Evolutionary conservation across 2,113 vertebrate genomes (phyloP).

Genomic region (Ginglymostoma cirratum): DNA sequence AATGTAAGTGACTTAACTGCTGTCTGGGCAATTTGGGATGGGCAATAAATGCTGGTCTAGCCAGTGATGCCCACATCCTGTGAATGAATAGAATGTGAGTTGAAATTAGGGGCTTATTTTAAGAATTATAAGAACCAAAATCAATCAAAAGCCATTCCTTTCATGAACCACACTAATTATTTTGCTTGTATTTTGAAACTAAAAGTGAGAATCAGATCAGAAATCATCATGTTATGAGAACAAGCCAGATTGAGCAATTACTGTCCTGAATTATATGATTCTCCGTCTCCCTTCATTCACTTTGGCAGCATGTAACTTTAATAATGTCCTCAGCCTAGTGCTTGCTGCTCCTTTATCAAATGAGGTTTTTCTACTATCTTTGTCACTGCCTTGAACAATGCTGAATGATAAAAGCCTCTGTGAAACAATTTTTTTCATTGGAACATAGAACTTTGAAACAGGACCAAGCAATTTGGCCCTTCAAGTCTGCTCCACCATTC

Average conservation of each 20-base stretch:
- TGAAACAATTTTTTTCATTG: background rate
- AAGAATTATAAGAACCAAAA: background rate
- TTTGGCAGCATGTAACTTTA: background rate
- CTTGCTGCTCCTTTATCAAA: background rate
- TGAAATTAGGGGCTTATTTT: background rate
- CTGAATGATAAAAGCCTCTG: background rate
- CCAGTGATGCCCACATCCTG: no score
- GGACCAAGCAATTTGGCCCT: no score
- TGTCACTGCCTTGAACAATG: background rate
- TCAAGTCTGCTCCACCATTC: no score
- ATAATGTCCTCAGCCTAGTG: background rate
- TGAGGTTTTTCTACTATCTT: background rate
- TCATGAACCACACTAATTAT: background rate
- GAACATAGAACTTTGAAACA: no score
- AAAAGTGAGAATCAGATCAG: background rate
- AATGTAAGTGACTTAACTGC: no score
- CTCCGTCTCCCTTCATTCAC: background rate
- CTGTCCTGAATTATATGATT: background rate
- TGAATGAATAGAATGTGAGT: background rate
- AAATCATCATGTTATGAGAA: background rate
- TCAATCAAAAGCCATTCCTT: background rate
- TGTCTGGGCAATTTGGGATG: no score
- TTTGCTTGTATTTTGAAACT: no score
- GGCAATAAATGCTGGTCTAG: no score
- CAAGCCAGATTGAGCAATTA: background rate